phyloP scores from a whole-genome alignment of 1,140 invertebrate species.

The Drosophila ercepeae region DNA sequence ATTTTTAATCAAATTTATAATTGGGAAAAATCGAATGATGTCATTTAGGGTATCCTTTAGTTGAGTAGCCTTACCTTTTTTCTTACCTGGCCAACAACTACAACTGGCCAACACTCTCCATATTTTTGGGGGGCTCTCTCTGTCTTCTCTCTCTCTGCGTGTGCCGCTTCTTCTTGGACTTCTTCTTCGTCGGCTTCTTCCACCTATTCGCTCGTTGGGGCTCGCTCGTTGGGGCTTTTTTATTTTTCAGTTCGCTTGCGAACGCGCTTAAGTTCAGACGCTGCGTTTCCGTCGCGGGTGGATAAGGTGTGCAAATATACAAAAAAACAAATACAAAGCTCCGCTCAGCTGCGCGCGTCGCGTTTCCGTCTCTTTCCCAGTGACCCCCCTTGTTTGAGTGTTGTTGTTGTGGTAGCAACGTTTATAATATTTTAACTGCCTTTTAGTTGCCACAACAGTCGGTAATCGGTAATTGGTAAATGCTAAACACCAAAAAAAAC shows the following conservation, averaged over 20 bases:
- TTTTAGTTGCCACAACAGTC: slow-evolving; percentile 61
- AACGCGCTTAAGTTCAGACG: slow-evolving; percentile 61
- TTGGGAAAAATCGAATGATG: too few species aligned
- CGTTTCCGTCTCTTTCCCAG: slow-evolving; percentile 25
- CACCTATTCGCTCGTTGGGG: slow-evolving; percentile 41
- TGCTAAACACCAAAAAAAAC: slow-evolving; percentile 29
- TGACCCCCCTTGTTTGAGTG: slow-evolving; percentile 26
- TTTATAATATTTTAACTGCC: slow-evolving; percentile 57
- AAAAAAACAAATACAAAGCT: slow-evolving; percentile 25
- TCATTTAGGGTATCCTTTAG: neutral
- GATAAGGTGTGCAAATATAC: slow-evolving; percentile 26
- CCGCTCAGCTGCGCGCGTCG: slow-evolving; percentile 76
- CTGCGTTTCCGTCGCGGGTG: slow-evolving; percentile 5
- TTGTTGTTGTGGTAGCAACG: slow-evolving; percentile 69
- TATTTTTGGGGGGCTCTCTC: neutral
- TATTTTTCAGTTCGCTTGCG: slow-evolving; percentile 60
- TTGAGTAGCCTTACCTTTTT: slow-evolving; percentile 6
- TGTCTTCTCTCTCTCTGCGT: slow-evolving; percentile 1
- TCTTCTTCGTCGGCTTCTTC: slow-evolving; percentile 33
- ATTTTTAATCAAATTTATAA: too few species aligned
- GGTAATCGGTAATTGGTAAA: slow-evolving; percentile 62
- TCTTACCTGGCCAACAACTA: neutral
- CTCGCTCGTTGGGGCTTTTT: slow-evolving; percentile 52
- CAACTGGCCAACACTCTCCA: slow-evolving; percentile 14
- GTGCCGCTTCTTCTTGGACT: slow-evolving; percentile 31